Evolutionary conservation across 2,113 vertebrate genomes (phyloP).

Genomic region (Sander vitreus): DNA sequence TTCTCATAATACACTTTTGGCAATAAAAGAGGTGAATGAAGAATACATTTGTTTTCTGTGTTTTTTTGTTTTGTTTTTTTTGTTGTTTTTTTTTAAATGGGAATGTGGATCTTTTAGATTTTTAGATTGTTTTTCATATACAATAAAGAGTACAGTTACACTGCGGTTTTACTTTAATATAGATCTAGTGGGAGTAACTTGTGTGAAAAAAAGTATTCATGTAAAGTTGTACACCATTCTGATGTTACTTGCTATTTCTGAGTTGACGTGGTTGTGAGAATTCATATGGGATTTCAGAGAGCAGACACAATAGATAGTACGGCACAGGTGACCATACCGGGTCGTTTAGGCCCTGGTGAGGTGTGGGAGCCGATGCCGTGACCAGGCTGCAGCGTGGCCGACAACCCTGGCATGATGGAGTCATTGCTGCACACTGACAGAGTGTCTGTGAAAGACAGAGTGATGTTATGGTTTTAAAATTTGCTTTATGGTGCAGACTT

Average conservation of each 20-base stretch:
- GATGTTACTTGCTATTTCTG: too few species aligned
- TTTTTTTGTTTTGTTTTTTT: too few species aligned
- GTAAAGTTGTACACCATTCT: not conserved
- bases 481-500: not conserved
- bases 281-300: not conserved
- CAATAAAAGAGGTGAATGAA: too few species aligned
- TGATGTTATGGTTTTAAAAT: not conserved
- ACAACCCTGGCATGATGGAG: conserved; percentile 93
- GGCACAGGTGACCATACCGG: conserved; percentile 76
- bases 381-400: conserved; percentile 91
- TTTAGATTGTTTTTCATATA: not conserved
- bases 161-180: not conserved
- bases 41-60: too few species aligned
- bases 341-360: conserved; percentile 96
- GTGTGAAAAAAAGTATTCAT: not conserved
- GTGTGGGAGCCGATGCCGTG: conserved; percentile 94
- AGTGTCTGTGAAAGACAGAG: conserved; percentile 85
- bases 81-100: too few species aligned
- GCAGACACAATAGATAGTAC: not conserved
- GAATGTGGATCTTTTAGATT: too few species aligned
- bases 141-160: not conserved
- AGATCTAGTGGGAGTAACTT: not conserved
- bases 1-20: too few species aligned
- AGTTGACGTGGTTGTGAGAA: not conserved
- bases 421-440: conserved; percentile 97